A percentile compares a stretch with the other conserved stretches of the same genome.
Evolutionary conservation across 2,113 vertebrate species (phyloP).

Genomic region (Mormyrus iriodes): DNA sequence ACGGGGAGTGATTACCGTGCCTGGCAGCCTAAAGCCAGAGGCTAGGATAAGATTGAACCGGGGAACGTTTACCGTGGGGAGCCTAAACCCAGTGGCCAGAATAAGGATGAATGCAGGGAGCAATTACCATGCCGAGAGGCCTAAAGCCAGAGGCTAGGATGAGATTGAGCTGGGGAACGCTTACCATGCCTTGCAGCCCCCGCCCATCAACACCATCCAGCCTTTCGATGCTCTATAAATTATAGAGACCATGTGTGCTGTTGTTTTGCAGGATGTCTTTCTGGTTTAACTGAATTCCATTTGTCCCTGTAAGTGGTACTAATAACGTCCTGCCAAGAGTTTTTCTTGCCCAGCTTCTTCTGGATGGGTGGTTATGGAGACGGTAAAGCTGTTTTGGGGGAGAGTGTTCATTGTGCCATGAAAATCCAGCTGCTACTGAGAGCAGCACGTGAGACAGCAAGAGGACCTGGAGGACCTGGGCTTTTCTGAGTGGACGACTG

Average conservation of each 20-base stretch:
- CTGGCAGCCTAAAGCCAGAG: neutral
- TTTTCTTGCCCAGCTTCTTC: constrained; percentile 29
- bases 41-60: neutral
- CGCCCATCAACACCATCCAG: constrained; percentile 3
- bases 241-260: constrained; percentile 35
- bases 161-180: neutral
- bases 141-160: neutral
- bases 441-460: constrained; percentile 16
- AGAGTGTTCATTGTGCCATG: constrained; percentile 24
- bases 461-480: neutral
- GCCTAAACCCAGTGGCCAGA: neutral
- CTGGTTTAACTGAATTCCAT: constrained; percentile 30
- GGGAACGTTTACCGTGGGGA: neutral
- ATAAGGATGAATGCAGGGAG: neutral
- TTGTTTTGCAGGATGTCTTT: constrained; percentile 31
- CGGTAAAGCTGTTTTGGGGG: constrained; percentile 23
- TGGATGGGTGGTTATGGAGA: constrained; percentile 10
- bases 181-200: neutral
- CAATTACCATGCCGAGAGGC: neutral
- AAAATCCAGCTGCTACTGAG: constrained; percentile 27
- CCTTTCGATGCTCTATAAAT: constrained; percentile 22
- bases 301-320: constrained; percentile 40
- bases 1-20: neutral
- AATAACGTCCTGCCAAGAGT: constrained; percentile 37
- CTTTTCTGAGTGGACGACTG: neutral